A percentile compares a stretch with the other conserved stretches of the same genome.
These are phyloP conservation scores for Tenodera sinensis DNA, from an alignment of 2,888 invertebrate species.

Conservation along the genomic window DNA sequence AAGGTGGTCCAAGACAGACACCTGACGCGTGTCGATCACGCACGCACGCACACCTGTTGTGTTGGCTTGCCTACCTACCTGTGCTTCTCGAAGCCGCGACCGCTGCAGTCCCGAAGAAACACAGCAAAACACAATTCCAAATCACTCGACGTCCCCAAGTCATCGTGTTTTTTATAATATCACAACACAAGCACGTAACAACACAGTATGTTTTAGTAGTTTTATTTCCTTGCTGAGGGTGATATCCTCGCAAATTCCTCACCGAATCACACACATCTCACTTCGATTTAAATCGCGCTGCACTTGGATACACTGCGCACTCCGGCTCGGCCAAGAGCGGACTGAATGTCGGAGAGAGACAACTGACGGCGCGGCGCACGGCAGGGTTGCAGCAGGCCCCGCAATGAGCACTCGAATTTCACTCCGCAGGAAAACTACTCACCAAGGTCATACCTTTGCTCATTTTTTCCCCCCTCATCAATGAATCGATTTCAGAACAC, in stretches of 20 bases:
- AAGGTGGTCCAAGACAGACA: too few relatives aligned
- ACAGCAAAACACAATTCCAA: background rate
- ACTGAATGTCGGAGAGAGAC: too few relatives aligned
- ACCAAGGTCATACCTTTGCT: background rate
- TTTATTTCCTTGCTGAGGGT: background rate
- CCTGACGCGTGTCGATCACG: too few relatives aligned
- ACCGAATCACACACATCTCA: background rate
- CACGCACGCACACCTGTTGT: background rate
- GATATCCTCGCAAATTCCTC: background rate
- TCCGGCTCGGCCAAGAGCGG: background rate
- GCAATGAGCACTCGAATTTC: background rate
- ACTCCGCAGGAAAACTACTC: background rate
- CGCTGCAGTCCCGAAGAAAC: background rate
- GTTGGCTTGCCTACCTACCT: background rate
- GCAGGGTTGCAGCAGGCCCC: background rate
- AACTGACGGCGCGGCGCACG: too few relatives aligned
- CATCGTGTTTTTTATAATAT: background rate
- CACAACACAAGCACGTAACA: background rate
- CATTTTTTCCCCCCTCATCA: too few relatives aligned
- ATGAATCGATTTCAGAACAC: too few relatives aligned
- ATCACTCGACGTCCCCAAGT: background rate
- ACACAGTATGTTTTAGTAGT: background rate
- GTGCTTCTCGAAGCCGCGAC: background rate
- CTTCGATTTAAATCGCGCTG: background rate
- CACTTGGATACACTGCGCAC: background rate